Evolutionary conservation across 2,888 invertebrate genomes (phyloP).

Genomic region (Pristionchus arcanus): DNA sequence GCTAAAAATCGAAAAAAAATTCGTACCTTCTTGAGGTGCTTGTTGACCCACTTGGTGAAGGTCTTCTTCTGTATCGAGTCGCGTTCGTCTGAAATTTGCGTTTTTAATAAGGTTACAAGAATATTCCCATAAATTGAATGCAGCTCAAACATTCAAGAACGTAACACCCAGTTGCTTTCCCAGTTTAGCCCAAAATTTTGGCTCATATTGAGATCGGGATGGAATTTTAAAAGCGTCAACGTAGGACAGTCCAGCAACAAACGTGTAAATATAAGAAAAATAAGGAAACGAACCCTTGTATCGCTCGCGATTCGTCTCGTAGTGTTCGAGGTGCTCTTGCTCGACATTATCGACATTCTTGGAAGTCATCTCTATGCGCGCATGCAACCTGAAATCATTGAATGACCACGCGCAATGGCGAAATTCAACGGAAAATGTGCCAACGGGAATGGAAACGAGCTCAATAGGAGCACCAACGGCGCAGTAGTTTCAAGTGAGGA

Average conservation of each 20-base stretch:
- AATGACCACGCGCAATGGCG: neutral
- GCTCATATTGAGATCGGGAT: no score
- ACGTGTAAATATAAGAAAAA: neutral
- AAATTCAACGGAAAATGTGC: neutral
- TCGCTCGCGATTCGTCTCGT: conserved; percentile 96
- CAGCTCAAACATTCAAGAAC: neutral
- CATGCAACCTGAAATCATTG: neutral
- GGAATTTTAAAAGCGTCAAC: no score
- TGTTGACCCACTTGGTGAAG: conserved; percentile 99
- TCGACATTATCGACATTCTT: conserved; percentile 66
- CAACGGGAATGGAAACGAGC: neutral
- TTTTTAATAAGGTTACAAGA: neutral
- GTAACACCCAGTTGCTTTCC: no score
- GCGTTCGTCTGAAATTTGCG: conserved; percentile 90
- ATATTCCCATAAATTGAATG: no score
- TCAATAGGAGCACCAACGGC: neutral
- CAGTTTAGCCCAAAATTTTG: no score
- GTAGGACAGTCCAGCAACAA: no score
- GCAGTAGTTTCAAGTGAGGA: neutral
- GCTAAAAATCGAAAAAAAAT: no score
- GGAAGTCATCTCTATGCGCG: conserved; percentile 24
- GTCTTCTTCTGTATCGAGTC: conserved; percentile 99
- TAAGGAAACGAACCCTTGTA: conserved; percentile 89
- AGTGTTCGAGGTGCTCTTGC: conserved; percentile 82
- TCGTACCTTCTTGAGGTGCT: conserved; percentile 86